Evolutionary conservation across 92 coral and sea anemone species (phyloP), one percentile per base, ranked within the genome.

Genomic region (Epizoanthus scotinus): DNA sequence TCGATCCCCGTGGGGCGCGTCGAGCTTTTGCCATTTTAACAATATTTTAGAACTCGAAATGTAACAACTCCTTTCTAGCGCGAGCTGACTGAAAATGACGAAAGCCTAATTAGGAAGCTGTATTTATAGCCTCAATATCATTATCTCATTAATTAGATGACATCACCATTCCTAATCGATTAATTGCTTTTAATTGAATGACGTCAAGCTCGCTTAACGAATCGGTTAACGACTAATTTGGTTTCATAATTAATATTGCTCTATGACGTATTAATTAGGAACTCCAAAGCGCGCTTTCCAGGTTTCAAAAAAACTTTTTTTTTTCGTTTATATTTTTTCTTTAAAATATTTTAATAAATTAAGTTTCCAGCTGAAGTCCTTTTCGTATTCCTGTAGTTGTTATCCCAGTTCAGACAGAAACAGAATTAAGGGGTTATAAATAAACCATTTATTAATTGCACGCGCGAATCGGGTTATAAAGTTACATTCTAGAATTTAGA

Each of bases 61-160:
- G 54, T 75, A 75, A 6, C 69, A 75, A 59, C 81, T 75, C 60
- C 68, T 22, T 47, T 60, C 6, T 58, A 59, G 81, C 81, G 81
- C 60, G 38, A 22, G 81, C 68, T 75, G 81, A 75, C 58, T 75
- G 68, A 8, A 75, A 60, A 8, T 75, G 81, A 49, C 81, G 69
- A 38, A 67, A 67, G 81, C 81, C 40, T 67, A 75, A 75, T 75
- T 59, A 75, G 54, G 38, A 22, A 10, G 49, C 36, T 29, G 53
- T 75, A 75, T 75, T 75, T 75, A 75, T 75, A 75, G 68, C 58
- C 61, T 75, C 63, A 47, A 68, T 54, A 19, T 57, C 60, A 75
- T 75, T 75, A 34, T 38, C 42, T 60, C 81, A 75, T 60, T 59
- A 75, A 59, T 75, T 75, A 36, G 81, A 54, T 75, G 81, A 75